These are phyloP conservation scores for Bufo bufo DNA, from an alignment of 2,113 vertebrate genomes.

Conservation along the genomic window DNA sequence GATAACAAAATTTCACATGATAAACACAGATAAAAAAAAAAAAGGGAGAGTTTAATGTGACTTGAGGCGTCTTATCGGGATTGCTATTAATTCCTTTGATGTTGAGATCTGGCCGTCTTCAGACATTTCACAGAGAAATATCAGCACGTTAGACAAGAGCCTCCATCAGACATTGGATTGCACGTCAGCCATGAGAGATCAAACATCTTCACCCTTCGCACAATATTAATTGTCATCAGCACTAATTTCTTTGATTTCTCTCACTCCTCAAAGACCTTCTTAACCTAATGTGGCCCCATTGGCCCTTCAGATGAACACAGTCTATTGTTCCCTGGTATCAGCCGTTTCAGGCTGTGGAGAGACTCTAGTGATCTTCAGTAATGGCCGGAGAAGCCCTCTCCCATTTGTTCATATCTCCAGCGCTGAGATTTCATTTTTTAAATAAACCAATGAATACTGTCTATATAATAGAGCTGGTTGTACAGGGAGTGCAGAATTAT, in stretches of 20 bases:
- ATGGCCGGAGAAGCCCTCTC: too few species aligned
- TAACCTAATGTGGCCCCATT: neutral
- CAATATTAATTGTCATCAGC: neutral
- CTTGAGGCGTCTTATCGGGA: constrained; percentile 4
- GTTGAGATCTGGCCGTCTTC: neutral
- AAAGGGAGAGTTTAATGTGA: neutral
- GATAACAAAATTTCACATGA: neutral
- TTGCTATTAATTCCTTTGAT: neutral
- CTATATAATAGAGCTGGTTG: neutral
- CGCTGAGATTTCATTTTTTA: too few species aligned
- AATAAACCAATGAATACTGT: too few species aligned
- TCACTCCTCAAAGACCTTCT: neutral
- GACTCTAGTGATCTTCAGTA: neutral
- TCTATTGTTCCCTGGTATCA: neutral
- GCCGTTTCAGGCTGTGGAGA: neutral
- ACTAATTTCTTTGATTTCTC: neutral
- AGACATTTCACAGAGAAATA: constrained; percentile 8
- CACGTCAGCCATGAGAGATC: neutral
- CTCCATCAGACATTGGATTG: neutral
- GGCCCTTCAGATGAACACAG: neutral
- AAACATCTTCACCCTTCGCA: neutral
- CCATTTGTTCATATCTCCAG: too few species aligned
- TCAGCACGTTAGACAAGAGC: neutral
- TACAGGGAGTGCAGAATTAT: too few species aligned
- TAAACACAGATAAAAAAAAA: neutral